Conservation (phyloP, 2,888 invertebrate species). For the Diabrotica balteata region DNA sequence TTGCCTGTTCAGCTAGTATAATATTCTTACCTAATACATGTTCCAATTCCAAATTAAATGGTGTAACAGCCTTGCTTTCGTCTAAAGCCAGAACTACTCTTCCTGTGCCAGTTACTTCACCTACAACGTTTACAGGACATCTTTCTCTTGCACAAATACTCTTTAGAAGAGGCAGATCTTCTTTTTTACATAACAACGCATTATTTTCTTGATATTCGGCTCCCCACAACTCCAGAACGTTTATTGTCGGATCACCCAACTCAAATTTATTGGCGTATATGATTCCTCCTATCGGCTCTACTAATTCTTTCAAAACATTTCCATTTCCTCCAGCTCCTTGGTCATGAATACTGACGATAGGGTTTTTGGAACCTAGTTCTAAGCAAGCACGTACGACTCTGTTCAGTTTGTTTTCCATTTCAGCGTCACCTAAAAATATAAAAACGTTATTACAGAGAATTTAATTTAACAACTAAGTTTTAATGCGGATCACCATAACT, state of each 20-base stretch:
- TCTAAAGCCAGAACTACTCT: slow-evolving; percentile 73
- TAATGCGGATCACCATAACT: background rate
- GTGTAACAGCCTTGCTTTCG: slow-evolving; percentile 67
- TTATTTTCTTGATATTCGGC: slow-evolving; percentile 98
- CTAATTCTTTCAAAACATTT: slow-evolving; percentile 95
- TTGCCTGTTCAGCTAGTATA: too few relatives aligned
- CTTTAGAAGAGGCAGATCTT: slow-evolving; percentile 70
- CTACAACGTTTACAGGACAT: slow-evolving; percentile 90
- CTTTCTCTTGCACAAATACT: slow-evolving; percentile 85
- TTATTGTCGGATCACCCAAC: slow-evolving; percentile 94
- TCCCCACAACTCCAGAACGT: slow-evolving; percentile 94
- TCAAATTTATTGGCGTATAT: slow-evolving; percentile 87
- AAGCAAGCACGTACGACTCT: slow-evolving; percentile 91
- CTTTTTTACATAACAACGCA: slow-evolving; percentile 80
- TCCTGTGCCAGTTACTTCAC: slow-evolving; percentile 88
- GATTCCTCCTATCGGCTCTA: slow-evolving; percentile 92
- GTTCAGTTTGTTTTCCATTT: slow-evolving; percentile 98
- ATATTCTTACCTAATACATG: slow-evolving; percentile 75
- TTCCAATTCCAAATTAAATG: slow-evolving; percentile 89
- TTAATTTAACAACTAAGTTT: too few relatives aligned
- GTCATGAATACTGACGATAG: slow-evolving; percentile 95
- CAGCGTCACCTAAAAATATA: slow-evolving; percentile 75
- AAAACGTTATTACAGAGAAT: background rate
- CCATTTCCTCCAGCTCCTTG: slow-evolving; percentile 99
- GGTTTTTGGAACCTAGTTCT: slow-evolving; percentile 82